Base-by-base conservation (phyloP, 2,797 vertebrate species). In the Loris lydekkerianus region DNA sequence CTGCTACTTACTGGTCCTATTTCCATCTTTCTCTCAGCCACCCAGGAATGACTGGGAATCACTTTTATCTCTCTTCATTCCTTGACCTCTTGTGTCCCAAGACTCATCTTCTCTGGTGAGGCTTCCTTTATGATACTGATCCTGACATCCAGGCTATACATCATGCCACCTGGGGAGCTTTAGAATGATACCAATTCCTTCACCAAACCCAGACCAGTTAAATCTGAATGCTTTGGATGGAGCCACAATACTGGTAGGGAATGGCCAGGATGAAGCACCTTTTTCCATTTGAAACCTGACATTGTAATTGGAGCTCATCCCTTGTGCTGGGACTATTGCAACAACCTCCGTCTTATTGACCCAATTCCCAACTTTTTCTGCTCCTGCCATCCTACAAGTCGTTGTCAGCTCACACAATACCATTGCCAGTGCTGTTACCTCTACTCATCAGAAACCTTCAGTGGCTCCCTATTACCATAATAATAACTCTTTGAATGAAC, bases 1-100 rank as follows among this genome's bases (percentile, higher is more conserved):
- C 49, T 53, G 0, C 23, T 25, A 15, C 3, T 0, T 1, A 0
- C 6, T 8, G 23, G 8, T 29, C 31, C 75, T 13, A 1, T 27
- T 34, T 80, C 67, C 43, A 3, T 17, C 37, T 40, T 40, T 63
- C 34, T 37, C 40, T 31, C 4, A 6, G 49, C 20, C 67, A 18
- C n/a, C 20, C n/a, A 21, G 40, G 40, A 77, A 8, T 23, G 29
- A 85, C 60, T 58, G 4, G 29, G 34, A 17, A 18, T 37, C 0
- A 0, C 43, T 76, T 56, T 43, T 17, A 20, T 14, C 46, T 63
- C 13, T 85, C 70, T 40, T 37, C 4, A 1, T 58, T 34, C n/a
- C n/a, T 56, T 14, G 73, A 13, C 40, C 56, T 73, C 6, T 27
- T 40, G 5, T 13, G 40, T 56, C 53, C 49, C 70, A 76, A 46